Percentiles rank a stretch among this genome's conserved stretches.
These are phyloP conservation scores for Drosophila anceps DNA, from an alignment of 2,888 invertebrate genomes.

Conservation along the genomic window DNA sequence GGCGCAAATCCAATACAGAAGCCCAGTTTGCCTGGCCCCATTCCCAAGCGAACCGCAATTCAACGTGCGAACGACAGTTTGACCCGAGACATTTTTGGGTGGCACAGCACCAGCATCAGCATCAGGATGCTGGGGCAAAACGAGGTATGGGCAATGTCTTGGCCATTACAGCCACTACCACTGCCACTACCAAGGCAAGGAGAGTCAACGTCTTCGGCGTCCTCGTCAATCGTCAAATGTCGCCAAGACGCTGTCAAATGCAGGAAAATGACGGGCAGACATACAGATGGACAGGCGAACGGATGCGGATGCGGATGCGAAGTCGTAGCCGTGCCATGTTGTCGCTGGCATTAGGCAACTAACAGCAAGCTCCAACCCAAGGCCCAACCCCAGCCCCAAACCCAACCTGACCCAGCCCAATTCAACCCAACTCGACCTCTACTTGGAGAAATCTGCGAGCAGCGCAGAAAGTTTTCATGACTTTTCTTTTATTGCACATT, in stretches of 20 bases:
- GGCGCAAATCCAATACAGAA: slow-evolving; percentile 75
- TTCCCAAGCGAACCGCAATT: slow-evolving; percentile 67
- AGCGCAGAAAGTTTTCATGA: slow-evolving; percentile 83
- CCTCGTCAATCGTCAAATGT: slow-evolving; percentile 84
- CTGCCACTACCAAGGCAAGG: neutral
- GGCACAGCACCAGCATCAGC: slow-evolving; percentile 56
- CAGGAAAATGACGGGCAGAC: slow-evolving; percentile 66
- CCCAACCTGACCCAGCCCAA: slow-evolving; percentile 10
- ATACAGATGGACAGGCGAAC: slow-evolving; percentile 43
- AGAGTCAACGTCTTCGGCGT: slow-evolving; percentile 66
- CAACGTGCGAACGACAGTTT: slow-evolving; percentile 79
- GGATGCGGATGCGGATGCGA: slow-evolving; percentile 55
- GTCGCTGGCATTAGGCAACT: slow-evolving; percentile 80
- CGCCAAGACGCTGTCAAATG: slow-evolving; percentile 79
- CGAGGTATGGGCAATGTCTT: slow-evolving; percentile 43
- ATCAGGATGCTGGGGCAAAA: slow-evolving; percentile 34
- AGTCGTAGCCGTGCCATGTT: slow-evolving; percentile 67
- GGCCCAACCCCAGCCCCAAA: slow-evolving; percentile 5
- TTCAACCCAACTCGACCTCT: slow-evolving; percentile 18
- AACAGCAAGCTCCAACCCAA: slow-evolving; percentile 43
- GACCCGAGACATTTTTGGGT: slow-evolving; percentile 73
- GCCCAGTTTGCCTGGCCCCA: slow-evolving; percentile 27
- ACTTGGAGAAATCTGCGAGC: slow-evolving; percentile 74
- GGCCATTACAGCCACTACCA: slow-evolving; percentile 7
- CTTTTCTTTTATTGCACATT: slow-evolving; percentile 84